Evolutionary conservation across 1,140 invertebrate species (phyloP).

Genomic region (Caenorhabditis latens): DNA sequence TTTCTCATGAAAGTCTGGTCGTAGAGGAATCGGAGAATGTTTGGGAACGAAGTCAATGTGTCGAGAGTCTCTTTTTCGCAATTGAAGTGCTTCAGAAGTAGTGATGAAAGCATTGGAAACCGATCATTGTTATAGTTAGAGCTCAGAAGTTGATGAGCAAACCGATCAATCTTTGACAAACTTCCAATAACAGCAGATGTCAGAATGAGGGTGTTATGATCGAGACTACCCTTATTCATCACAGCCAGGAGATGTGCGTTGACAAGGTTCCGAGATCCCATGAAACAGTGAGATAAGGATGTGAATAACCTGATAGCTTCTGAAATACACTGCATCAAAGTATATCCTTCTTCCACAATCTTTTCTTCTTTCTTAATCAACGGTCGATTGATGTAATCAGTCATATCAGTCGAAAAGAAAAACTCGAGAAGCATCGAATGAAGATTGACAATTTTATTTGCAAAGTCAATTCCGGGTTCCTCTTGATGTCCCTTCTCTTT

Average conservation of each 20-base stretch:
- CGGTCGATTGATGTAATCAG: constrained; percentile 1
- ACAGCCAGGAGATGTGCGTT: constrained; percentile 50
- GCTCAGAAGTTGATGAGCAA: constrained; percentile 40
- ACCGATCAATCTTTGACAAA: constrained; percentile 6
- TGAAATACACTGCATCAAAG: constrained; percentile 14
- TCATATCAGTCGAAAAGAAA: constrained; percentile 6
- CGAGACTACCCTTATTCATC: constrained; percentile 8
- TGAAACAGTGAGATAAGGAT: constrained; percentile 51
- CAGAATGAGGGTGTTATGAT: background rate
- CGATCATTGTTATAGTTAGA: background rate
- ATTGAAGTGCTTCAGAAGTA: constrained; percentile 37
- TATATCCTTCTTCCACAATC: constrained; percentile 15
- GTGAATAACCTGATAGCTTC: constrained; percentile 55
- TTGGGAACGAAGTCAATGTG: constrained; percentile 57
- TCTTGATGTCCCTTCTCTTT: constrained; percentile 37
- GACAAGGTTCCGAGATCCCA: constrained; percentile 17
- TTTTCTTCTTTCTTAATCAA: constrained; percentile 11
- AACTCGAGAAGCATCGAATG: constrained; percentile 34
- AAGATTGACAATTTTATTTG: constrained; percentile 6
- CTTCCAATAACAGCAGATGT: constrained; percentile 40
- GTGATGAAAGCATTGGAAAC: constrained; percentile 34
- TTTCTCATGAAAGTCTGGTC: constrained; percentile 71
- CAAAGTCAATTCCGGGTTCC: constrained; percentile 31
- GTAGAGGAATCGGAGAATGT: constrained; percentile 70
- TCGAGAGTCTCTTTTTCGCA: constrained; percentile 17